Evolutionary conservation across 2,888 invertebrate genomes (phyloP), one percentile per base, ranked within the genome.

Genomic region (Mactromeris polynyma): DNA sequence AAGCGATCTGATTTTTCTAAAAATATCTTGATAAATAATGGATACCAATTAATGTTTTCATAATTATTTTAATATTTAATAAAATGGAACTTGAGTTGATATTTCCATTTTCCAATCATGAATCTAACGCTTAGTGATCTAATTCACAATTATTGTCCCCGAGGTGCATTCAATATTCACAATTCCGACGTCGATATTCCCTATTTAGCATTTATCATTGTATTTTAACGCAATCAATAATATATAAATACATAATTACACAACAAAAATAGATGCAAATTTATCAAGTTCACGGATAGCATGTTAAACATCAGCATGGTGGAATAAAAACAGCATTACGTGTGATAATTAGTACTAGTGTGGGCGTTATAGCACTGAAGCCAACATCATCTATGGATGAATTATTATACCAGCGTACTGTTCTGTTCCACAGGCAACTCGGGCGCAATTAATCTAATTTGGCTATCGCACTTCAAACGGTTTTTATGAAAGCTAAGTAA

Each of bases 371-470:
- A 26, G 58, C 26, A 64, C 58, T 26, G 26, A n/a, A n/a, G n/a
- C 26, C 58, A 26, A 26, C 26, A 64, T 64, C 58, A 64, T n/a
- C 58, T 64, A n/a, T 26, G 26, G 26, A 26, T 9, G n/a, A n/a
- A 64, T 64, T 64, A 64, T 11, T 26, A 26, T 26, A 64, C 58
- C 58, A 64, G 58, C n/a, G 26, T 26, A 26, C 58, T 26, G 26
- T n/a, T 64, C 58, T 64, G 73, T 73, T 73, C 73, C 33, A 73
- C 17, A 33, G 11, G 26, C 79, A 79, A 46, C 26, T 40, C 79
- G 42, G 14, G 79, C 36, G 40, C 79, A 42, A 79, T 79, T 79
- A 79, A 79, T 79, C 42, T 46, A 42, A 79, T 79, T 79, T 21
- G 40, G 31, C 42, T 42, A 46, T 79, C 79, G 26, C 40, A 79